Percentiles rank a stretch among this genome's conserved stretches.
phyloP scores from a whole-genome alignment of 1,140 invertebrate species.

The Anastrepha ludens region DNA sequence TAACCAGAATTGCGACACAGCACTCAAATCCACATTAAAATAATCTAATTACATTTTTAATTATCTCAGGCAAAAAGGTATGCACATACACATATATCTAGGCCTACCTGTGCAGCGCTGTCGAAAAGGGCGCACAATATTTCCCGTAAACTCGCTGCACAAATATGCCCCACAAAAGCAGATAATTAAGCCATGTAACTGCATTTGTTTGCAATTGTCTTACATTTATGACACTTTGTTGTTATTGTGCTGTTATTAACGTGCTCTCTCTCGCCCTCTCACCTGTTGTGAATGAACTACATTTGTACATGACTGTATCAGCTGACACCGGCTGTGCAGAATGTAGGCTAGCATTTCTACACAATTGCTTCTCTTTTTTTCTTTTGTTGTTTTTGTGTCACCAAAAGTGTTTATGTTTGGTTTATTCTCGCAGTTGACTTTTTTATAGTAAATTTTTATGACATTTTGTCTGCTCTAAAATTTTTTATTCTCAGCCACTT shows the following conservation, averaged over 20 bases:
- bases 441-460: neutral
- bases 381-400: constrained; percentile 6
- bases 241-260: neutral
- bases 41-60: constrained; percentile 13
- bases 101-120: neutral
- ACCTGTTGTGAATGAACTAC: constrained; percentile 40
- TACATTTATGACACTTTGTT: constrained; percentile 10
- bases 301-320: neutral
- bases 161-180: constrained; percentile 1
- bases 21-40: neutral
- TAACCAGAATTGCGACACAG: constrained; percentile 20
- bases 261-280: neutral
- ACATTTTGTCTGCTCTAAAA: neutral
- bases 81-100: neutral
- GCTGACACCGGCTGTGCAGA: neutral
- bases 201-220: constrained; percentile 37
- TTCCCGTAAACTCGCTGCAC: neutral
- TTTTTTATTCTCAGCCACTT: neutral
- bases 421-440: neutral
- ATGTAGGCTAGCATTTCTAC: constrained; percentile 27
- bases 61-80: neutral
- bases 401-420: neutral
- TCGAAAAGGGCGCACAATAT: neutral
- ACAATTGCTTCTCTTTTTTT: neutral
- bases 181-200: neutral